phyloP scores from a whole-genome alignment of 2,797 vertebrate species.

The Sebastolobus altivelis region DNA sequence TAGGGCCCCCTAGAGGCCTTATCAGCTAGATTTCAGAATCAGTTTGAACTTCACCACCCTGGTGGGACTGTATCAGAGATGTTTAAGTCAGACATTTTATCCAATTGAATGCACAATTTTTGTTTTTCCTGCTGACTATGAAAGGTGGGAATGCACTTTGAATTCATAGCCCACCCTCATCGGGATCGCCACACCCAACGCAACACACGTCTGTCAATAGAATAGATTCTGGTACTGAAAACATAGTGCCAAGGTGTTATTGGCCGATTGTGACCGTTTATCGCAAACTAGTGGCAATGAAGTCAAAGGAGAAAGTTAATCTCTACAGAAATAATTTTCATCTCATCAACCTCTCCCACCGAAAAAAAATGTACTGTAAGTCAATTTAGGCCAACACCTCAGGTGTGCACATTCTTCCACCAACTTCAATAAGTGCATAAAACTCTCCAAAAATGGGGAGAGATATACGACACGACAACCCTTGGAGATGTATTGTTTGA shows the following conservation, averaged over 20 bases:
- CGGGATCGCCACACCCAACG: too few relatives aligned
- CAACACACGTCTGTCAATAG: background rate
- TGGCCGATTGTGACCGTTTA: background rate
- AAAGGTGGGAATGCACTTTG: background rate
- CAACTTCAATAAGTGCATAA: slow-evolving; percentile 19
- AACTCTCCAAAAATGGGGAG: slow-evolving; percentile 23
- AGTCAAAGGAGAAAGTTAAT: slow-evolving; percentile 2
- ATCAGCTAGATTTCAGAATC: background rate
- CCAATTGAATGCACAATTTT: background rate
- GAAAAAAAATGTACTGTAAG: background rate
- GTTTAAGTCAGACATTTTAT: background rate
- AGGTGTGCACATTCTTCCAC: background rate
- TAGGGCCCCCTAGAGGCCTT: background rate
- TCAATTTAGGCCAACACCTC: background rate
- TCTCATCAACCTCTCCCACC: background rate
- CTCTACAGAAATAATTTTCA: background rate
- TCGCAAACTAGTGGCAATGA: background rate
- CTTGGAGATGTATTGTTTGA: slow-evolving; percentile 52
- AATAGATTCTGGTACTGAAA: background rate
- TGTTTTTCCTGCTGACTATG: background rate
- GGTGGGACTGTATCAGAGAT: background rate
- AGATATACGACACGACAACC: slow-evolving; percentile 25
- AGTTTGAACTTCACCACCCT: background rate
- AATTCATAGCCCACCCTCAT: background rate
- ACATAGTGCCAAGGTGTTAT: background rate